Evolutionary conservation across 2,113 vertebrate genomes (phyloP).

Genomic region (Rhinopomastus cyanomelas): DNA sequence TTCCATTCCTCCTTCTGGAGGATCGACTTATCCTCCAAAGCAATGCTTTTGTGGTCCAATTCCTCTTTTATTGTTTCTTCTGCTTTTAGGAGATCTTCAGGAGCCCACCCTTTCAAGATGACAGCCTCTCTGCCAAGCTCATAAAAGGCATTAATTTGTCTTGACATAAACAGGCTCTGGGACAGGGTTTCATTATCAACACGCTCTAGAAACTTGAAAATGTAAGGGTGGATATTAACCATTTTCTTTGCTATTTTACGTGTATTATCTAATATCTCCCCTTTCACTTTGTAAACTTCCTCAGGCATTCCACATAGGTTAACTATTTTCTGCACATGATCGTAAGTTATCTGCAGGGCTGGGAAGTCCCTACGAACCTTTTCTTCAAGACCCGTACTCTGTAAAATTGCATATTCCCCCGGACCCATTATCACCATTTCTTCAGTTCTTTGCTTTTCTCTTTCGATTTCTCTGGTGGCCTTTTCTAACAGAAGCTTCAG

Average conservation of each 20-base stretch:
- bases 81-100: conserved; percentile 68
- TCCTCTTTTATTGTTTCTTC: conserved; percentile 69
- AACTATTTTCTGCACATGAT: conserved; percentile 30
- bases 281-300: conserved; percentile 77
- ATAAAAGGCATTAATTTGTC: conserved; percentile 75
- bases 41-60: conserved; percentile 65
- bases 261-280: conserved; percentile 67
- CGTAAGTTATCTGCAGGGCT: conserved; percentile 70
- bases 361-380: conserved; percentile 48
- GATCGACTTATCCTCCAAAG: conserved; percentile 74
- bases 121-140: conserved; percentile 58
- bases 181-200: conserved; percentile 74
- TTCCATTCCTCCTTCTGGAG: conserved; percentile 74
- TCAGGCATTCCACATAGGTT: conserved; percentile 73
- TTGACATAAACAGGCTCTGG: conserved; percentile 73
- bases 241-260: conserved; percentile 60
- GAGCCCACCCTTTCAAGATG: conserved; percentile 65
- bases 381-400: conserved; percentile 54
- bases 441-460: conserved; percentile 67
- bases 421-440: conserved; percentile 35
- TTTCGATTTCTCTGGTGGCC: conserved; percentile 65
- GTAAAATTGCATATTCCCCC: conserved; percentile 74
- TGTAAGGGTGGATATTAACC: conserved; percentile 52
- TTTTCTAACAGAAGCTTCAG: conserved; percentile 65
- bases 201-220: conserved; percentile 76